Evolutionary conservation across 1,140 invertebrate genomes (phyloP), one percentile per base, ranked within the genome.

Genomic region (Acyrthosiphon pisum): DNA sequence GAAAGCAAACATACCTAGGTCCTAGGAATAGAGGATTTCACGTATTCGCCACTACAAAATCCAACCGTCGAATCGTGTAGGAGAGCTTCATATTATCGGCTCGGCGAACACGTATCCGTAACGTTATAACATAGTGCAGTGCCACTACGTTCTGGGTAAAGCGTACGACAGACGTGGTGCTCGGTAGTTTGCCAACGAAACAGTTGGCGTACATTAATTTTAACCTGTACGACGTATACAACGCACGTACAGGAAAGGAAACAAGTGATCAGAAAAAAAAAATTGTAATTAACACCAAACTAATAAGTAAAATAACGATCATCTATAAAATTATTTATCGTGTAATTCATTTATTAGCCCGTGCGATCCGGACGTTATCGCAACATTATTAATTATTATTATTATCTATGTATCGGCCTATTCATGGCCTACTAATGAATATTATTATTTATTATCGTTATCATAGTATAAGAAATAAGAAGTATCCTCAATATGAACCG

Each of bases 41-140:
- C 89, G 53, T 44, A 68, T 90, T 90, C 53, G 53, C 53, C 53
- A 44, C 53, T 60, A 90, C 37, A 68, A 37, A 44, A n/a, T 44
- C 89, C 53, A 90, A 68, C 44, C 23, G 26, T 41, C 44, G 53
- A 90, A 90, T 90, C 11, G 11, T 90, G 89, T 68, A 68, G 89
- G 14, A 20, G 89, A 90, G 37, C 89, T 68, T 53, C 53, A 89
- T 89, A 35, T n/a, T 76, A 76, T 23, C 22, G 35, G 87, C 87
- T 89, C 87, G 87, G 87, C 87, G 87, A 89, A 89, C 87, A 89
- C 87, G 48, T 89, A 89, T 53, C 37, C 11, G 37, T 68, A n/a
- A 41, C 30, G 53, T 90, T 90, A 90, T 60, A 90, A 68, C 53
- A 90, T 90, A 35, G 20, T 56, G 50, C 9, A 7, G 50, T 41